Percentiles rank a stretch among this genome's conserved stretches.
phyloP scores from a whole-genome alignment of 1,140 invertebrate genomes.

The Drosophila miranda region DNA sequence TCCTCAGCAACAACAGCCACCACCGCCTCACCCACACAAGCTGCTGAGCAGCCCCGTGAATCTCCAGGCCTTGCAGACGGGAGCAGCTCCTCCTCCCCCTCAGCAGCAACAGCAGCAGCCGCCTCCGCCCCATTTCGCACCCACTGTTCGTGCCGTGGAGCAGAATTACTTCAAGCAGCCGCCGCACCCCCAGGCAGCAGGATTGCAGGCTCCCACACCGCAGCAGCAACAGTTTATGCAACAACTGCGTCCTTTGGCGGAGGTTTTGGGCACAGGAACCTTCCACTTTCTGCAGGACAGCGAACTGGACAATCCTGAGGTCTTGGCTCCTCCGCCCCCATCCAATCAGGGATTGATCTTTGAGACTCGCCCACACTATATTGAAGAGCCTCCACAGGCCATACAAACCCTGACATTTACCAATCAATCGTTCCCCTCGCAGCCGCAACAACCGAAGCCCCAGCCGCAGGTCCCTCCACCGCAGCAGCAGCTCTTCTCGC shows the following conservation, averaged over 20 bases:
- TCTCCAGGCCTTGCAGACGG: conserved; percentile 66
- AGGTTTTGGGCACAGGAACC: conserved; percentile 87
- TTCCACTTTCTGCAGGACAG: conserved; percentile 91
- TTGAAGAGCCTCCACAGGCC: conserved; percentile 73
- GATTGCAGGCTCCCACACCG: conserved; percentile 50
- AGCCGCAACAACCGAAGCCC: conserved; percentile 62
- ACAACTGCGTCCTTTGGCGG: conserved; percentile 86
- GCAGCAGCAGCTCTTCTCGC: conserved; percentile 70
- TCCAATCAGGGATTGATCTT: conserved; percentile 57
- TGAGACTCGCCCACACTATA: conserved; percentile 54
- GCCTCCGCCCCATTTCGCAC: conserved; percentile 65
- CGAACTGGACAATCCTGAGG: conserved; percentile 88
- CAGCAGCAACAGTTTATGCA: conserved; percentile 81
- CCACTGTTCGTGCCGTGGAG: conserved; percentile 84
- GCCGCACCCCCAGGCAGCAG: conserved; percentile 82
- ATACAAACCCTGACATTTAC: conserved; percentile 91
- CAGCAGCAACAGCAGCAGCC: conserved; percentile 41
- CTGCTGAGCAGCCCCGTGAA: conserved; percentile 71
- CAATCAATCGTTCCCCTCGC: conserved; percentile 87
- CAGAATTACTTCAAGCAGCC: conserved; percentile 84
- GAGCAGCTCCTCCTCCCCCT: conserved; percentile 26
- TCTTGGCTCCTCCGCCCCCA: conserved; percentile 49
- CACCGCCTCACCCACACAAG: conserved; percentile 60
- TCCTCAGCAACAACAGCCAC: conserved; percentile 46
- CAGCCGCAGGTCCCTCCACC: conserved; percentile 37